Evolutionary conservation across 2,888 invertebrate species (phyloP).

Genomic region (Cryptus viduatorius): DNA sequence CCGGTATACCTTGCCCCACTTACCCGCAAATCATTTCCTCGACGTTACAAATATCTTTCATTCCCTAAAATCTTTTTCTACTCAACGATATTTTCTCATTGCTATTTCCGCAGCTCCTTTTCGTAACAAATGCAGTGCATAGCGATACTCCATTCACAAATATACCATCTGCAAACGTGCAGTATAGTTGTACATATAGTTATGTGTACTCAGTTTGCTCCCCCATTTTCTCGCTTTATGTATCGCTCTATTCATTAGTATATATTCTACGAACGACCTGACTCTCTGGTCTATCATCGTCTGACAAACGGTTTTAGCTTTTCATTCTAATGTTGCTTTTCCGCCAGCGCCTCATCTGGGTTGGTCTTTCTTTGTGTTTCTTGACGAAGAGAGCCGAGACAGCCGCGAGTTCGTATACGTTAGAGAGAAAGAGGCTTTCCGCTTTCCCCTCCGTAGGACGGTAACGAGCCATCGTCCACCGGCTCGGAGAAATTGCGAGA

Average conservation of each 20-base stretch:
- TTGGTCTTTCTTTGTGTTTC: conserved; percentile 57
- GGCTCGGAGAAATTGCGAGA: conserved; percentile 69
- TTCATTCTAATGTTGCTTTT: conserved; percentile 33
- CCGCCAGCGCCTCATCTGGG: conserved; percentile 35
- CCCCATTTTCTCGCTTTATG: conserved; percentile 22
- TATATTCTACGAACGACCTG: conserved; percentile 25
- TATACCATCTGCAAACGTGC: neutral
- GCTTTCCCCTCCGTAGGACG: neutral
- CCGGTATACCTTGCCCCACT: no score
- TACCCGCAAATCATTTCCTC: no score
- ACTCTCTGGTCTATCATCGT: conserved; percentile 37
- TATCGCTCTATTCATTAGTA: conserved; percentile 53
- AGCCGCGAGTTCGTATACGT: neutral
- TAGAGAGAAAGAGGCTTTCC: conserved; percentile 15
- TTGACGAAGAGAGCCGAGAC: conserved; percentile 34
- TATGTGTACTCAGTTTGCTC: neutral
- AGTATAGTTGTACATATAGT: neutral
- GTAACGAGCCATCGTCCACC: conserved; percentile 66
- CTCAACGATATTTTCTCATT: no score
- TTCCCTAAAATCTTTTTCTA: no score
- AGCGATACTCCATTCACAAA: conserved; percentile 3
- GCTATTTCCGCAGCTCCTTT: neutral
- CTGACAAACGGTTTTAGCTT: conserved; percentile 48
- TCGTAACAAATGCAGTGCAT: neutral
- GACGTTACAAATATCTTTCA: no score